Evolutionary conservation across 2,113 vertebrate species (phyloP).

Genomic region (Cettia cetti): DNA sequence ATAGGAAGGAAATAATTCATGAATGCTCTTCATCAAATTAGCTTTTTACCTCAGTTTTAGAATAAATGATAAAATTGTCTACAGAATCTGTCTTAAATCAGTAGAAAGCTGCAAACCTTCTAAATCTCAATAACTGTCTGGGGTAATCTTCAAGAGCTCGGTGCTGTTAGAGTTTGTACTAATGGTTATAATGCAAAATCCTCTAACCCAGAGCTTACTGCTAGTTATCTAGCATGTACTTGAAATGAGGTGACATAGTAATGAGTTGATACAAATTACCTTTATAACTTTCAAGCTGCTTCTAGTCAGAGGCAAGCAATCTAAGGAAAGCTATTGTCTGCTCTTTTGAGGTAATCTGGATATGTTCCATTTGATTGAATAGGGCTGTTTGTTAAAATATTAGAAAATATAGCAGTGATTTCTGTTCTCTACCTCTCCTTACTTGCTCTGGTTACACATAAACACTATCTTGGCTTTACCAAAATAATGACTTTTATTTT

Average conservation of each 20-base stretch:
- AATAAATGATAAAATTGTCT: constrained; percentile 43
- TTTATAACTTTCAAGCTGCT: constrained; percentile 76
- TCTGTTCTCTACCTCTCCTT: background rate
- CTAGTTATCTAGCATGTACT: constrained; percentile 60
- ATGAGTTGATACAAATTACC: constrained; percentile 86
- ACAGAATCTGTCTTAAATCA: constrained; percentile 46
- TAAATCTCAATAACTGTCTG: constrained; percentile 68
- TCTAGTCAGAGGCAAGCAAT: constrained; percentile 76
- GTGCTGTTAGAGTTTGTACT: constrained; percentile 50
- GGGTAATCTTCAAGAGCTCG: constrained; percentile 63
- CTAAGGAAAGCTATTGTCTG: constrained; percentile 81
- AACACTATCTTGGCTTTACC: constrained; percentile 47
- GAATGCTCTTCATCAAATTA: constrained; percentile 61
- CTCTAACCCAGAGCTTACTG: constrained; percentile 50
- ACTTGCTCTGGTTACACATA: background rate
- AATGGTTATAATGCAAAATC: constrained; percentile 49
- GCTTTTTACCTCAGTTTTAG: constrained; percentile 51
- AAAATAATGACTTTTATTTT: constrained; percentile 45
- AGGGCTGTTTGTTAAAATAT: constrained; percentile 72
- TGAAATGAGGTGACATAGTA: constrained; percentile 76
- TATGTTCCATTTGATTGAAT: constrained; percentile 70
- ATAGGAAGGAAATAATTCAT: constrained; percentile 56
- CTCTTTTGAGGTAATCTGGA: constrained; percentile 75
- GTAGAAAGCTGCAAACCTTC: constrained; percentile 24
- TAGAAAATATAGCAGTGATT: constrained; percentile 55